These are phyloP conservation scores for Dioctria linearis DNA, from an alignment of 2,888 invertebrate species.

Conservation along the genomic window DNA sequence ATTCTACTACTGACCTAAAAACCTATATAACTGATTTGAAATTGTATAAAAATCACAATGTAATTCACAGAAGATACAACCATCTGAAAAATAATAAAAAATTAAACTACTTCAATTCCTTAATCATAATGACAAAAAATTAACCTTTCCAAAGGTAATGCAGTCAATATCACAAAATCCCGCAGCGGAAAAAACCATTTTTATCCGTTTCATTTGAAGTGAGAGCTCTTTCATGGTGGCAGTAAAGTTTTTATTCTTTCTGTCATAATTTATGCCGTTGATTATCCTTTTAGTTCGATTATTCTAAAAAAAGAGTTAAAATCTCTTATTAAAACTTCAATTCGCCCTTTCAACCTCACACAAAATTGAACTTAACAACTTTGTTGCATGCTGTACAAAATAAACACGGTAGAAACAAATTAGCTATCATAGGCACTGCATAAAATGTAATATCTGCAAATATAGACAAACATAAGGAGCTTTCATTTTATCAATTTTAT, in stretches of 20 bases:
- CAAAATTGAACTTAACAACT: no score
- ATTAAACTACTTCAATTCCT: neutral
- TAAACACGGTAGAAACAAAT: no score
- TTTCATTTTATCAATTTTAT: neutral
- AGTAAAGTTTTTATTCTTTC: no score
- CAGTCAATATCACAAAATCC: constrained; percentile 6
- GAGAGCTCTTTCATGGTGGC: no score
- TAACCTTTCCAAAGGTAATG: constrained; percentile 8
- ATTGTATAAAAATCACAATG: neutral
- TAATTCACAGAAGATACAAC: no score
- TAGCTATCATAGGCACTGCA: neutral
- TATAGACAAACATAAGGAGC: neutral
- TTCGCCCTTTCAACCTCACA: no score
- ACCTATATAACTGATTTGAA: neutral
- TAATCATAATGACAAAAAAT: neutral
- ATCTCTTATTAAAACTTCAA: no score
- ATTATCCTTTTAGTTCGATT: no score
- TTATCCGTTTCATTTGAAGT: neutral
- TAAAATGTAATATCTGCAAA: neutral
- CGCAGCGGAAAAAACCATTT: neutral
- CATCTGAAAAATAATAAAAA: neutral
- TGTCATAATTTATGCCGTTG: no score
- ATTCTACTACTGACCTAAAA: neutral
- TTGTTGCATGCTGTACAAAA: neutral
- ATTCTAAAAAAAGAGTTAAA: neutral